A percentile compares a stretch with the other conserved stretches of the same genome.
Conservation (phyloP, 2,888 invertebrate genomes). For the Augochlorella aurata region DNA sequence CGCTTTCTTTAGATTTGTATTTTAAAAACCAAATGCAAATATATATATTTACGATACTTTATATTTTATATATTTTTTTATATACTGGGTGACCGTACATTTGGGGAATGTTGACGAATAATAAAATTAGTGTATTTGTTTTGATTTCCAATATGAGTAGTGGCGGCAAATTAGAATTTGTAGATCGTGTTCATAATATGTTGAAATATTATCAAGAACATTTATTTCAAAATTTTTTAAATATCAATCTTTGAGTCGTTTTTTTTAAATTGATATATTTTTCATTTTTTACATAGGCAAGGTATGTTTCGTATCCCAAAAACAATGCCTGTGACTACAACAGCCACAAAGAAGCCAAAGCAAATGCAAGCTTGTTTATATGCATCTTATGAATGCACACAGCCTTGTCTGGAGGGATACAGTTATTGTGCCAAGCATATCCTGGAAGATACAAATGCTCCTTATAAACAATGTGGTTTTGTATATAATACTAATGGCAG, state of each 20-base stretch:
- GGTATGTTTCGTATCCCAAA: slow-evolving; percentile 77
- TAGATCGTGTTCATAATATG: background rate
- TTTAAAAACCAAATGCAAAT: background rate
- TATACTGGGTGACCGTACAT: background rate
- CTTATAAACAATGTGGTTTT: slow-evolving; percentile 91
- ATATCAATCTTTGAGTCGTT: background rate
- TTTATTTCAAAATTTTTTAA: background rate
- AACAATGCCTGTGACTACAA: slow-evolving; percentile 68
- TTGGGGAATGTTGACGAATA: background rate
- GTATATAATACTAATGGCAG: slow-evolving; percentile 87
- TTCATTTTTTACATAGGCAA: slow-evolving; percentile 43
- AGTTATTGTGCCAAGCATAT: slow-evolving; percentile 92
- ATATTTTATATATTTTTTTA: slow-evolving; percentile 15
- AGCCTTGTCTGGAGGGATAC: slow-evolving; percentile 87
- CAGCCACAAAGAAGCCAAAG: slow-evolving; percentile 64
- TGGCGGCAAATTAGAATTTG: slow-evolving; percentile 50
- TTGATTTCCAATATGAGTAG: slow-evolving; percentile 37
- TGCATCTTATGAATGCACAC: slow-evolving; percentile 86
- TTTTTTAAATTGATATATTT: slow-evolving; percentile 28
- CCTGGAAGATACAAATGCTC: slow-evolving; percentile 91
- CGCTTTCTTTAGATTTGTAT: slow-evolving; percentile 9
- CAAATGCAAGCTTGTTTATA: slow-evolving; percentile 79
- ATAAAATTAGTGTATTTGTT: slow-evolving; percentile 4
- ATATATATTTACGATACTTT: background rate
- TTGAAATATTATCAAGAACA: background rate